These are phyloP conservation scores for Mustela erminea DNA, from an alignment of 2,797 vertebrate species.

Conservation along the genomic window DNA sequence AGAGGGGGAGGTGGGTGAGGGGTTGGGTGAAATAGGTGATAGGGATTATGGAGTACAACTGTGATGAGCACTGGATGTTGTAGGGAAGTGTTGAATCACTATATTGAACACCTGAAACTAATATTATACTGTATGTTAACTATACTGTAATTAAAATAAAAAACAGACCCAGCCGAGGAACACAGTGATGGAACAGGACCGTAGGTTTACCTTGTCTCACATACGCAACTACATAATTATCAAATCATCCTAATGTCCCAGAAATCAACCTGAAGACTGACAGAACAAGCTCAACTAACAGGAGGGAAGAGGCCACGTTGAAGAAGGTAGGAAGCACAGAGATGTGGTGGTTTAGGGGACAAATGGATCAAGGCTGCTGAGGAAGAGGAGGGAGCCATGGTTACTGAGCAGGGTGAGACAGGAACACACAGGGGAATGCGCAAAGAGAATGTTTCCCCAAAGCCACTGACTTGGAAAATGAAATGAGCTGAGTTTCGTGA, in stretches of 20 bases:
- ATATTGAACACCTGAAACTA: not conserved
- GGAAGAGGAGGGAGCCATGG: not conserved
- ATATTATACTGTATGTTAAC: not conserved
- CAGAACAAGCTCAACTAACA: not conserved
- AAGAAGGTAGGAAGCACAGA: not conserved
- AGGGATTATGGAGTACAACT: not conserved
- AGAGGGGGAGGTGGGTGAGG: not conserved
- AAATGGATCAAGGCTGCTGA: not conserved
- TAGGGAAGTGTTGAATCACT: not conserved
- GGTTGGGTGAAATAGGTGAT: not conserved
- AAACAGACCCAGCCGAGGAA: not conserved
- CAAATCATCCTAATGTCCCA: not conserved
- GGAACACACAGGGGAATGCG: not conserved
- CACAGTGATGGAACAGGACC: not conserved
- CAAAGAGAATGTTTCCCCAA: not conserved
- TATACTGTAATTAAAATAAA: not conserved
- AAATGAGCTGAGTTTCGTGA: not conserved
- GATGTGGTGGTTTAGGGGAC: not conserved
- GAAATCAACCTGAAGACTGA: not conserved
- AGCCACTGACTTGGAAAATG: not conserved
- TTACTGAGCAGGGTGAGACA: not conserved
- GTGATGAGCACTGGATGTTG: not conserved
- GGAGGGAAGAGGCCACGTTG: not conserved
- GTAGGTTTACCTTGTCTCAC: not conserved
- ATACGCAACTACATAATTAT: not conserved